Evolutionary conservation across 2,888 invertebrate species (phyloP).

Genomic region (Deilephila porcellus): DNA sequence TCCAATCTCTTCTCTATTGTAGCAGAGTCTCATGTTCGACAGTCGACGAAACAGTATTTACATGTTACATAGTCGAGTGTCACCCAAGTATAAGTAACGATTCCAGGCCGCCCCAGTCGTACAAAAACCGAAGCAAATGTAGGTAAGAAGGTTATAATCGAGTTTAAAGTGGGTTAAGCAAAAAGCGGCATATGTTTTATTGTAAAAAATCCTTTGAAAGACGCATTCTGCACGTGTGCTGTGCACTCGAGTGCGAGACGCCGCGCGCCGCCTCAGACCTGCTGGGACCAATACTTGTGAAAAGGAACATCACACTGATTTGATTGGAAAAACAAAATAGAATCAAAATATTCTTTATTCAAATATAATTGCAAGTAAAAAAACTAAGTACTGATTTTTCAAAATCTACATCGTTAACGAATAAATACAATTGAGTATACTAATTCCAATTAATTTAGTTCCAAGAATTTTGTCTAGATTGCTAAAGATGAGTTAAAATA

Average conservation of each 20-base stretch:
- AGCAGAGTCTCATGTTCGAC: too few relatives aligned
- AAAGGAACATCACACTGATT: not conserved
- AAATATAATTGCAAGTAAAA: too few relatives aligned
- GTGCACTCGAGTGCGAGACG: conserved; percentile 65
- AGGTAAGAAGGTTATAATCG: conserved; percentile 85
- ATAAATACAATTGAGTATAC: too few relatives aligned
- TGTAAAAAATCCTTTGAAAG: conserved; percentile 80
- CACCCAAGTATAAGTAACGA: conserved; percentile 28
- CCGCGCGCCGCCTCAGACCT: conserved; percentile 54
- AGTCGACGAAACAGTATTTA: too few relatives aligned
- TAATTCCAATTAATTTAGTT: too few relatives aligned
- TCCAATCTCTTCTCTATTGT: too few relatives aligned
- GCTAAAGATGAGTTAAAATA: too few relatives aligned
- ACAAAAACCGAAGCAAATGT: conserved; percentile 81
- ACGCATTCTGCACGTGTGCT: conserved; percentile 80
- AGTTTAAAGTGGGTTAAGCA: conserved; percentile 83
- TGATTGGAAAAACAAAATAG: not conserved
- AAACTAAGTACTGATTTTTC: too few relatives aligned
- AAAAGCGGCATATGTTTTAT: conserved; percentile 83
- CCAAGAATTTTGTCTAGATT: too few relatives aligned
- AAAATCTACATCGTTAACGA: too few relatives aligned
- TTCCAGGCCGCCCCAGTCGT: conserved; percentile 50
- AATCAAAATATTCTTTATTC: too few relatives aligned
- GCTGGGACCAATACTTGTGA: conserved; percentile 18
- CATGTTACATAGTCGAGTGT: conserved; percentile 12